Base-by-base conservation (phyloP, 2,888 invertebrate species). In the Corbicula japonica region DNA sequence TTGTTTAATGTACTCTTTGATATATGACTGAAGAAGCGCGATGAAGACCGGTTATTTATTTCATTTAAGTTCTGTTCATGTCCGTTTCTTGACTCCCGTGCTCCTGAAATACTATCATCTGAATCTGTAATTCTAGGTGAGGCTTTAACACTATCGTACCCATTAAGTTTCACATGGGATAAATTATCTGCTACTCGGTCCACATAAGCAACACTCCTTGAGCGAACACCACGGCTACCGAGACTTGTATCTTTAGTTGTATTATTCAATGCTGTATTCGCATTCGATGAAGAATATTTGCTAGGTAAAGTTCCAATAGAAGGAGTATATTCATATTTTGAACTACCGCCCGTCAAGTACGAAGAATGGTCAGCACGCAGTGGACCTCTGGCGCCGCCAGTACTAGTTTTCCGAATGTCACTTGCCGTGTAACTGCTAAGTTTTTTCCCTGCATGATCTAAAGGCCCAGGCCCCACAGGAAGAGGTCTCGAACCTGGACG, bases 401-500 rank as follows among this genome's bases (percentile, higher is more conserved):
- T 79, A 52, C 69, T 38, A 52, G 35, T 71, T 34, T 66, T 60
- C 44, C 76, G 76, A 30, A 58, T 78, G 34, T 79, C 56, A 77
- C 62, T 41, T 58, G 52, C 28, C 38, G 52, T 52, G 32, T 48
- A 56, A 44, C 62, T 74, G 15, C 56, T 74, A n/a, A 89, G 65
- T 56, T 84, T 89, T 61, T 79, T 81, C 28, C 91, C 89, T 30
- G 34, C 61, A 4, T 78, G 21, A 76, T 89, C 89, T 50, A 91
- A 69, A 2, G 91, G 91, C 8, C 91, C 91, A 38, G 89, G 87
- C 0, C 89, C 89, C 56, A 66, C 26, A 2, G 90, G 90, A 35
- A 90, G 70, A 54, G 87, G 83, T 35, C 90, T 65, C 10, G 76
- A 76, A 46, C 52, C 54, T 41, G 77, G 75, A 65, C 73, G 78